Base-by-base conservation (phyloP, 2,113 vertebrate genomes). In the Nerophis ophidion region DNA sequence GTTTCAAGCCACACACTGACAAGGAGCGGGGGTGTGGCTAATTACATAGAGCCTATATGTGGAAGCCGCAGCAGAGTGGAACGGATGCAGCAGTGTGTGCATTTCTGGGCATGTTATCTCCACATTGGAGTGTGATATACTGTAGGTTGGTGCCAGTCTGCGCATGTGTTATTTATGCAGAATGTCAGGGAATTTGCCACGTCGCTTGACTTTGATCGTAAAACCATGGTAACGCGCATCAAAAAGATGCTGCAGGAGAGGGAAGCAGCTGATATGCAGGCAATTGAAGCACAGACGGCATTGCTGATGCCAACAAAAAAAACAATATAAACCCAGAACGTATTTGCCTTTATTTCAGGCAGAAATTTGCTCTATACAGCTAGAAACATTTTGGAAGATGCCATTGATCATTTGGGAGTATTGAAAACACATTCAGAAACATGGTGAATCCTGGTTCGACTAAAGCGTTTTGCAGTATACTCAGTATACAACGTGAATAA, bases 171-270 rank as follows among this genome's bases (percentile, higher is more conserved):
- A 66, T 72, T 66, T 44, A 6, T 38, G 48, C 65, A 13, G 58
- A 49, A 42, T 66, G 63, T 63, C 63, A 36, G 64, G 0, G 45
- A 26, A 49, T 60, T 51, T 34, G 57, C 57, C 57, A 48, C 62
- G 36, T 46, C 10, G 69, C 47, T 40, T 40, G 53, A 69, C 68
- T 79, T 71, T 81, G 76, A 79, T 80, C 65, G 63, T 58, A 79
- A 88, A 79, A 85, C 82, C 84, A 85, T 86, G 83, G 83, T 36
- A 85, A 88, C 79, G 6, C 15, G 53, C 63, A 79, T 78, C 58
- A 71, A 47, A 67, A 72, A 61, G 48, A 51, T 6, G 2, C 57
- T 65, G 68, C 17, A 19, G 15, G 56, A 52, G 61, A 54, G 40
- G 5, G 68, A 61, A 79, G 74, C 76, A 71, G 72, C 73, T 76